Evolutionary conservation across 2,888 invertebrate genomes (phyloP).

Genomic region (Epistrophe grossulariae): DNA sequence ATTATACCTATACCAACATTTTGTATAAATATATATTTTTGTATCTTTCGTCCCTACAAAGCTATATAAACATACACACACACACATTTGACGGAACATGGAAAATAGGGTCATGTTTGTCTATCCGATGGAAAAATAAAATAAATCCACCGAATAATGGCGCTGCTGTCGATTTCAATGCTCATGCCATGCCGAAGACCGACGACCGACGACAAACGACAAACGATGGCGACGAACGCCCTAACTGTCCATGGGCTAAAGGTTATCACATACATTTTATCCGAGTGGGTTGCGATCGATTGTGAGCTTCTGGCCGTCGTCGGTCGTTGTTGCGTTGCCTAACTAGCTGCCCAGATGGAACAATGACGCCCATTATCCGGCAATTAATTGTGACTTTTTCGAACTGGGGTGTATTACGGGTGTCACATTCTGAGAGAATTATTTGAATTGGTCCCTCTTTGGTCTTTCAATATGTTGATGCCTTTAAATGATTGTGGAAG

Average conservation of each 20-base stretch:
- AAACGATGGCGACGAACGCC: constrained; percentile 4
- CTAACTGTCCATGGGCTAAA: constrained; percentile 19
- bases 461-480: constrained; percentile 4
- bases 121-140: constrained; percentile 59
- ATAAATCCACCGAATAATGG: constrained; percentile 58
- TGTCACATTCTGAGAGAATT: constrained; percentile 26
- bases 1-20: no score
- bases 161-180: constrained; percentile 17
- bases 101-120: constrained; percentile 64
- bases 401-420: constrained; percentile 26
- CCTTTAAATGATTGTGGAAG: neutral
- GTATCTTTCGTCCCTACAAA: neutral
- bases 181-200: neutral
- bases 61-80: no score
- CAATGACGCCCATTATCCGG: constrained; percentile 61
- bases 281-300: constrained; percentile 34
- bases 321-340: neutral
- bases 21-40: neutral
- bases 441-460: constrained; percentile 10
- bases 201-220: constrained; percentile 1
- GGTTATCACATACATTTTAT: constrained; percentile 62
- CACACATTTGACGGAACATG: constrained; percentile 15
- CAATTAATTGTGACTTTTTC: constrained; percentile 63
- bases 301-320: constrained; percentile 36
- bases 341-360: constrained; percentile 45